Evolutionary conservation across 2,888 invertebrate genomes (phyloP), one percentile per base, ranked within the genome.

Genomic region (Drosophila nr. perissopoda): DNA sequence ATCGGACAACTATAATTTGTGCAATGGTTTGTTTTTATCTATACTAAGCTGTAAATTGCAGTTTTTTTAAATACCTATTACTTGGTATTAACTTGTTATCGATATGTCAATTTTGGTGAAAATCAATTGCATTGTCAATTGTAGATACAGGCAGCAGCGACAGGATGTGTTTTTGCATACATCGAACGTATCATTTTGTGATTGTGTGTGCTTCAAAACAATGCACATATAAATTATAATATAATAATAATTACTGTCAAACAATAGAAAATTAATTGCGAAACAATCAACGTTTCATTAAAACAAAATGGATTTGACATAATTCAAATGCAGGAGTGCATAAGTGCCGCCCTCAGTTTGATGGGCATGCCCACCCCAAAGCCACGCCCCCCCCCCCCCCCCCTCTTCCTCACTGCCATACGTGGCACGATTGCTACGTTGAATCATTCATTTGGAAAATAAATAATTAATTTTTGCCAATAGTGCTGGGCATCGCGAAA

Each of bases 391-490:
- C 21, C 21, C 48, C 70, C 18, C 25, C 52, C 13, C 21, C 21
- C 48, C 70, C 40, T 56, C 6, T 6, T 2, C 16, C 33, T 7
- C 16, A 3, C 25, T 4, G 4, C 46, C 13, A 52, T 16, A 29
- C 10, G 42, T 40, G 40, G 21, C 38, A 60, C 40, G 61, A 58
- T 70, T 81, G 81, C 74, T 74, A 75, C 74, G 76, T 81, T 88
- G 83, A 88, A 78, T 86, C 89, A 85, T 90, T 91, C 91, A 87
- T 89, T 89, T 86, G 91, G 89, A 91, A 91, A 92, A 90, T 89
- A 91, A 91, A 91, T 91, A 91, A 91, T 91, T 91, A 91, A 92
- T 91, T 91, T 91, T 91, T 89, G 89, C 91, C 91, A 89, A 90
- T 88, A 91, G 88, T 89, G 88, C 79, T 77, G 87, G 76, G 68